Evolutionary conservation across 2,888 invertebrate species (phyloP), one percentile per base, ranked within the genome.

Genomic region (Campoplex capitator): DNA sequence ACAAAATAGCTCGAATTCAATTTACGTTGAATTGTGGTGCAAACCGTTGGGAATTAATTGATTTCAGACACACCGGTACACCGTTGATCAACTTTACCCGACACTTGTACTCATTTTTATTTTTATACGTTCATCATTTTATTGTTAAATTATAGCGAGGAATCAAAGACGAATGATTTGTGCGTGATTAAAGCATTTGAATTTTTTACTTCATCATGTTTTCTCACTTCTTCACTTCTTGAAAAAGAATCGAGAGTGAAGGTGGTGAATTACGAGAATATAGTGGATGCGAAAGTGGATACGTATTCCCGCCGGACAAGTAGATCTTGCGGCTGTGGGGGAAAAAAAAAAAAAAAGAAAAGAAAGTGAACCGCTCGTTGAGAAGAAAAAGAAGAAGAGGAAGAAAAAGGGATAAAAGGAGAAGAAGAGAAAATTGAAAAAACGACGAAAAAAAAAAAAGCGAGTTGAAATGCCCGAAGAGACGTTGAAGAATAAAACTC

Each of bases 401-500:
- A 62, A 13, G 16, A 62, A 16, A 62, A 62, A 62, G 23, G 23
- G 23, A 23, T 23, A 58, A 58, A 28, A 28, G 11, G 11, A 16
- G 11, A 16, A 32, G 13, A 32, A 13, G 16, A 62, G 32, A 62
- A 62, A 62, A 62, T 62, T 62, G 32, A 62, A 62, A 62, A 62
- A 62, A 62, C 16, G 62, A 32, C 0, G 62, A 62, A 16, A 32
- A 32, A 16, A 32, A 32, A 32, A 62, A 32, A 62, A 32, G 16
- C 32, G 1, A 13, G 4, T 16, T 16, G 62, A 1, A 62, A 32
- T n/a, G 62, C 32, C 4, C 62, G 32, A 62, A 16, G 16, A 32
- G 16, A 62, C 32, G 62, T 62, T 62, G 62, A 16, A 62, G 32
- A 62, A 62, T 62, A 62, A 62, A 62, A 62, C 58, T 58, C 58